Evolutionary conservation across 2,888 invertebrate species (phyloP), one percentile per base, ranked within the genome.

Genomic region (Agrotis puta): DNA sequence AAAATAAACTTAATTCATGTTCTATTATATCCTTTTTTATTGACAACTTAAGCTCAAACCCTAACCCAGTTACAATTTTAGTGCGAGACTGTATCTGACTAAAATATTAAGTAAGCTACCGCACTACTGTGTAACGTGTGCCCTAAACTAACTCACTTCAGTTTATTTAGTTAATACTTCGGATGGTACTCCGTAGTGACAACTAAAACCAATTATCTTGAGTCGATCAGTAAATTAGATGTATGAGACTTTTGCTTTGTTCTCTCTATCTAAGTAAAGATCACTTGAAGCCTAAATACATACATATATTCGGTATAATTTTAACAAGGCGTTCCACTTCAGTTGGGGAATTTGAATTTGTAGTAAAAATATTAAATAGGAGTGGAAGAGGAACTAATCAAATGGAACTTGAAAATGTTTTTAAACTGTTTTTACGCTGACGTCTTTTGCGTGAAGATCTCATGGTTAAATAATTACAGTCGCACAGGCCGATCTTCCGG

Each of bases 71-170:
- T 68, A 75, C 58, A 71, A 75, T 71, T 56, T 63, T 58, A 68
- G 64, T 65, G 50, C 18, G 53, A 68, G 64, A 58, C 61, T 16
- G n/a, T 50, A 51, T 65, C 62, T 63, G 58, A 63, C n/a, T 79
- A 63, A 68, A 75, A 79, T 74, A 79, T 79, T 64, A 64, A 74
- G 64, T 67, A 70, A 70, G 59, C 56, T 45, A 61, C 48, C 18
- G 14, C 62, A 22, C 27, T 16, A 22, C 5, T 54, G 39, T 33
- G 33, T 67, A 64, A 67, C 47, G 53, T 64, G 48, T 63, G 54
- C 14, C 48, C 62, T 54, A 58, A 79, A 79, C 70, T 64, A 67
- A 53, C 66, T 64, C 7, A 1, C 11, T 54, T 62, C 16, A 20
- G 47, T 65, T 69, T 57, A 68, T 68, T 58, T 54, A 18, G 72